These are phyloP conservation scores for Oedothorax gibbosus DNA, from an alignment of 1,140 invertebrate species.

Conservation along the genomic window DNA sequence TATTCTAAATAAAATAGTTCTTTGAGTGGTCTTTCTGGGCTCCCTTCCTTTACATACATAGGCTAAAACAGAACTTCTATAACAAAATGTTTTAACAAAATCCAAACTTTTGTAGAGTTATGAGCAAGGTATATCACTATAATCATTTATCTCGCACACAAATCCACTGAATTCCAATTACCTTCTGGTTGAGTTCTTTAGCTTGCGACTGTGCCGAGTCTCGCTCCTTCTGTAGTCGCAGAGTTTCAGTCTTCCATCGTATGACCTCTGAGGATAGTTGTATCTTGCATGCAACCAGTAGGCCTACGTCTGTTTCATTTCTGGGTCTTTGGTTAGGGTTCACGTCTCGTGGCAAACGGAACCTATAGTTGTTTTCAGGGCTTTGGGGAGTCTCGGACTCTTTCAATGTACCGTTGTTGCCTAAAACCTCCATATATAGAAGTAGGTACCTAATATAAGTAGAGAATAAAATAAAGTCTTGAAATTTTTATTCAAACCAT, in stretches of 20 bases:
- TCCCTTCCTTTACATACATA: too few relatives aligned
- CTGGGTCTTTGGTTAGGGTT: background rate
- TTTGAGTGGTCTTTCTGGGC: too few relatives aligned
- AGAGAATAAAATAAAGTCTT: background rate
- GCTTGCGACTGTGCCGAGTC: constrained; percentile 9
- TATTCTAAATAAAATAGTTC: too few relatives aligned
- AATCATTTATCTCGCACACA: too few relatives aligned
- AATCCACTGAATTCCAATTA: background rate
- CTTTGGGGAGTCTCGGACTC: constrained; percentile 5
- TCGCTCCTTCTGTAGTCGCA: constrained; percentile 30
- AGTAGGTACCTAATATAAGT: background rate
- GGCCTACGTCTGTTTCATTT: constrained; percentile 20
- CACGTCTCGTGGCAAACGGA: background rate
- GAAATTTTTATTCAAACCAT: too few relatives aligned
- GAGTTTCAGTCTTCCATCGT: constrained; percentile 49
- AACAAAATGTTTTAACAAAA: too few relatives aligned
- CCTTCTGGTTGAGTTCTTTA: constrained; percentile 27
- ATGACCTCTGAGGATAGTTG: constrained; percentile 54
- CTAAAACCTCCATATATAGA: constrained; percentile 26
- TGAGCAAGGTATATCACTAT: too few relatives aligned
- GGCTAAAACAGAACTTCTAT: too few relatives aligned
- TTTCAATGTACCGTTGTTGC: constrained; percentile 10
- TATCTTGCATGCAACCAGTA: constrained; percentile 36
- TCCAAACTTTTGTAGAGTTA: too few relatives aligned
- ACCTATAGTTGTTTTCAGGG: constrained; percentile 23